Evolutionary conservation across 1,140 invertebrate genomes (phyloP).

Genomic region (Papilio polytes): DNA sequence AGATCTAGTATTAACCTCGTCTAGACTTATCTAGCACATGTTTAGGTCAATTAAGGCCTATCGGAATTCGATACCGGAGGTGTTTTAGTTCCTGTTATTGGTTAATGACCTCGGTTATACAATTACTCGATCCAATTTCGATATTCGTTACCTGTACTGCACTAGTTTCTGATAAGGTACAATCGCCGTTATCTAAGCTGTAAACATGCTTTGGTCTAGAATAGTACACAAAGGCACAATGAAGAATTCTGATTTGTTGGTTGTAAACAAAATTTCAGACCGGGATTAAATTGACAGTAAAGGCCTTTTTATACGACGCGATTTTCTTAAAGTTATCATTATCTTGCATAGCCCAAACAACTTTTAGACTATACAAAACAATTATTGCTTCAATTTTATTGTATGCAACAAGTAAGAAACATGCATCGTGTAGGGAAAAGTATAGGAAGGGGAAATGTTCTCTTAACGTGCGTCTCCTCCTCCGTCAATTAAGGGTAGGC

Average conservation of each 20-base stretch:
- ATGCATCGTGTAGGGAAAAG: too few species aligned
- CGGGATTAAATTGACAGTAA: too few species aligned
- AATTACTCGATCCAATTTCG: slow-evolving; percentile 31
- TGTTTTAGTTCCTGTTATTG: slow-evolving; percentile 30
- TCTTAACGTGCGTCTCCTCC: too few species aligned
- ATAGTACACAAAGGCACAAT: background rate
- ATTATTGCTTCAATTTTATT: too few species aligned
- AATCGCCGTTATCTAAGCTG: slow-evolving; percentile 24
- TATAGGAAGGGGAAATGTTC: too few species aligned
- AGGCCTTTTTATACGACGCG: too few species aligned
- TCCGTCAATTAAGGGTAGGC: too few species aligned
- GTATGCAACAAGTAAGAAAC: too few species aligned
- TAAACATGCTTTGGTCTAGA: slow-evolving; percentile 1
- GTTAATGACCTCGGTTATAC: slow-evolving; percentile 31
- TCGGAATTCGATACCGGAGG: slow-evolving; percentile 33
- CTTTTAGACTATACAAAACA: too few species aligned
- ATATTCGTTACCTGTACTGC: background rate
- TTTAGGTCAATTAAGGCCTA: slow-evolving; percentile 26
- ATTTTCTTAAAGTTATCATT: too few species aligned
- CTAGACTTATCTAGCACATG: background rate
- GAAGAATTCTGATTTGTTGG: background rate
- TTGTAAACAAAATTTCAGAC: background rate
- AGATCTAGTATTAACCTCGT: background rate
- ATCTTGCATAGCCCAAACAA: too few species aligned
- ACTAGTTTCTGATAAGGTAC: slow-evolving; percentile 33